phyloP scores from a whole-genome alignment of 2,797 vertebrate species.

The Morelia viridis region DNA sequence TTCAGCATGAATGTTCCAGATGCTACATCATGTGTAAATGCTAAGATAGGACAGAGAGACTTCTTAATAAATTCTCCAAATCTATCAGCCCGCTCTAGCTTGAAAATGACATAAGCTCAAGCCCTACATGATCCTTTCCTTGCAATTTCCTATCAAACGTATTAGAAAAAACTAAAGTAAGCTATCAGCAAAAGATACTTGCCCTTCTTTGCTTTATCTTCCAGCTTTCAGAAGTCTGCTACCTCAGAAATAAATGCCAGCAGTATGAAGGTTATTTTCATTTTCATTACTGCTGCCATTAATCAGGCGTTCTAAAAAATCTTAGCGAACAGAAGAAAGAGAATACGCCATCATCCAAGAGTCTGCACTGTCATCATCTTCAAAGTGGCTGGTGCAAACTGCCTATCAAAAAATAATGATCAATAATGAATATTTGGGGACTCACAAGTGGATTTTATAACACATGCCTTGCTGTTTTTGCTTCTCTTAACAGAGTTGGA shows the following conservation, averaged over 20 bases:
- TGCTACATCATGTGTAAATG: background rate
- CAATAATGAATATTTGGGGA: background rate
- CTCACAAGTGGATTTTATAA: background rate
- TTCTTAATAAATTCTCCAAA: background rate
- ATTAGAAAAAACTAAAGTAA: background rate
- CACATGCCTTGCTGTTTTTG: background rate
- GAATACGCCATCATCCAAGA: background rate
- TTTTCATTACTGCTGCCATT: background rate
- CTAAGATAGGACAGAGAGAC: background rate
- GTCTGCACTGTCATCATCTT: background rate
- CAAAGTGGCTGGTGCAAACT: background rate
- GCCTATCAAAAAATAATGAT: background rate
- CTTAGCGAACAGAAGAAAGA: background rate
- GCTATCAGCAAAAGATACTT: background rate
- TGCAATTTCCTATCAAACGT: background rate
- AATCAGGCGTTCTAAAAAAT: background rate
- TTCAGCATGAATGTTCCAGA: background rate
- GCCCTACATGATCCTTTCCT: background rate
- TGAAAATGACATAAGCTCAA: background rate
- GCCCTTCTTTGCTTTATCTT: background rate
- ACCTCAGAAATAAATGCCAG: background rate
- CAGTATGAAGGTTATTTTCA: background rate
- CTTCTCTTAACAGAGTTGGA: background rate
- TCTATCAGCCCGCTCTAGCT: background rate
- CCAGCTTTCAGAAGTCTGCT: background rate